These are phyloP conservation scores for Andrena cerasifolii DNA, from an alignment of 1,140 invertebrate genomes.

Conservation along the genomic window DNA sequence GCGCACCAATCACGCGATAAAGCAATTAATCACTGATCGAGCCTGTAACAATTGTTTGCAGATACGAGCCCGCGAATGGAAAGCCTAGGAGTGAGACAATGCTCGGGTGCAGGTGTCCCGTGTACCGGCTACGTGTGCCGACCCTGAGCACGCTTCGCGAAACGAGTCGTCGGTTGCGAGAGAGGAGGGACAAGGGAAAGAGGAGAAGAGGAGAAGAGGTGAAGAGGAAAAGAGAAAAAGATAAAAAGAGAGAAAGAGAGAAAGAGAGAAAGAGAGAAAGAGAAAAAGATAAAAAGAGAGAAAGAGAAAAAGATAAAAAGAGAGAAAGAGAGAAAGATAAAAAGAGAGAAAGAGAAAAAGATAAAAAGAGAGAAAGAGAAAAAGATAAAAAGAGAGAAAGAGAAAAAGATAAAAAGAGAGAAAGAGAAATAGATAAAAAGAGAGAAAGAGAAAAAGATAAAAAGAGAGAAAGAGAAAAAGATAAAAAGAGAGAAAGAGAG, in stretches of 20 bases:
- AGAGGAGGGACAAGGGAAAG: not conserved
- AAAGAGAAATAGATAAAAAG: constrained; percentile 1
- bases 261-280: no score
- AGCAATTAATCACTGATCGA: not conserved
- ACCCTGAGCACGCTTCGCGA: constrained; percentile 33
- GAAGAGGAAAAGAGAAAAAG: constrained; percentile 1
- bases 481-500: not conserved
- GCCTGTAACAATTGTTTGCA: constrained; percentile 17
- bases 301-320: no score
- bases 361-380: not conserved
- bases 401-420: no score
- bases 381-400: not conserved
- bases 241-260: not conserved
- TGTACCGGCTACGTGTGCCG: not conserved
- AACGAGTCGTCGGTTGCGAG: constrained; percentile 1
- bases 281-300: not conserved
- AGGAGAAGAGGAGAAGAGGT: not conserved
- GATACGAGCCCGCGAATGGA: not conserved
- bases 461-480: not conserved
- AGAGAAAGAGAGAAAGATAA: not conserved
- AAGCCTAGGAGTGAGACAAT: constrained; percentile 18
- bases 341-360: not conserved
- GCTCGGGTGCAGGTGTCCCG: constrained; percentile 7
- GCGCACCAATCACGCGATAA: no score
- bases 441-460: no score